These are phyloP conservation scores for Galleria mellonella DNA, from an alignment of 1,140 invertebrate species.

Conservation along the genomic window DNA sequence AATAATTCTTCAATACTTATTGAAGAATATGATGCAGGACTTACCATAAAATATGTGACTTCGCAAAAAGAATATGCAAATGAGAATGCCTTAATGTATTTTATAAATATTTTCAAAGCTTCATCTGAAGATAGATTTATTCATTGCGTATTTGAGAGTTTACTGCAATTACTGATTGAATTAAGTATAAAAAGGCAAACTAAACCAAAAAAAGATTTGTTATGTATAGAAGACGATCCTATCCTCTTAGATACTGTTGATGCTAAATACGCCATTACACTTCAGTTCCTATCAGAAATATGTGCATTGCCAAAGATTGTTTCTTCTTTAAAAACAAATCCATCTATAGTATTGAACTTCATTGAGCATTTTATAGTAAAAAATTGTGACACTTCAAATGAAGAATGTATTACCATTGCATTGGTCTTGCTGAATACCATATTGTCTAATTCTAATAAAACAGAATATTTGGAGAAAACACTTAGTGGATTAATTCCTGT, in stretches of 20 bases:
- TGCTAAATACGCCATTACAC: conserved; percentile 39
- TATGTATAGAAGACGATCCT: conserved; percentile 48
- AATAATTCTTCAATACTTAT: conserved; percentile 13
- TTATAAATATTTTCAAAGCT: conserved; percentile 36
- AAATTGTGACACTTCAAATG: conserved; percentile 26
- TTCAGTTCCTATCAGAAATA: conserved; percentile 53
- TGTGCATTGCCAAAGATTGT: conserved; percentile 43
- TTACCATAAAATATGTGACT: conserved; percentile 38
- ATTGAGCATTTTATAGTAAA: conserved; percentile 51
- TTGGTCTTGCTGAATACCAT: conserved; percentile 70
- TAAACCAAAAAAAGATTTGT: conserved; percentile 34
- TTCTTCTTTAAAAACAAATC: conserved; percentile 45
- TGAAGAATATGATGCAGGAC: conserved; percentile 51
- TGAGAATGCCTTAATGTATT: conserved; percentile 29
- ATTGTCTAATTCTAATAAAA: conserved; percentile 36
- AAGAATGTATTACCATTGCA: conserved; percentile 66
- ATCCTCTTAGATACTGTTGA: conserved; percentile 45
- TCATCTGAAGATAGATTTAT: conserved; percentile 21
- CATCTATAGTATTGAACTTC: conserved; percentile 50
- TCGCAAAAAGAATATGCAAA: conserved; percentile 17
- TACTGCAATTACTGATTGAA: conserved; percentile 35
- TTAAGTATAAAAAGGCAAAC: conserved; percentile 23
- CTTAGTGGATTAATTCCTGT: conserved; percentile 34
- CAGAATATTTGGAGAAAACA: conserved; percentile 25
- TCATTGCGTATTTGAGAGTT: conserved; percentile 31